phyloP scores from a whole-genome alignment of 2,888 invertebrate genomes.

The Sphinx pinastri region DNA sequence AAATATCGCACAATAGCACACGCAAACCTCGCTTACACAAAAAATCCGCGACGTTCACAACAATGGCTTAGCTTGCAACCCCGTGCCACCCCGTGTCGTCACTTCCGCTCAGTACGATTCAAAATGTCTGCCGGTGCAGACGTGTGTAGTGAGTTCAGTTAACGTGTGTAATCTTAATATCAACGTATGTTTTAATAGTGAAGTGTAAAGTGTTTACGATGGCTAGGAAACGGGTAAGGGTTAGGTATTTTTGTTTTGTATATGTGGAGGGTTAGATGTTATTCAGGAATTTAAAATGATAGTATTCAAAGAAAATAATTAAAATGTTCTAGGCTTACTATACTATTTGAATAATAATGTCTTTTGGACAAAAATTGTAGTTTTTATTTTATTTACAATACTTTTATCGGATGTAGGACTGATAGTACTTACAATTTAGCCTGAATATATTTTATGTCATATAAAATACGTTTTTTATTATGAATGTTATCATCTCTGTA shows the following conservation, averaged over 20 bases:
- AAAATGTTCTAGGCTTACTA: too few species aligned
- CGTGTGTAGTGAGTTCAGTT: neutral
- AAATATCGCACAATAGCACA: neutral
- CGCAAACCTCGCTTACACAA: neutral
- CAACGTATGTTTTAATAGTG: neutral
- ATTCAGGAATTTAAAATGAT: too few species aligned
- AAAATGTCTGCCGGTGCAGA: conserved; percentile 31
- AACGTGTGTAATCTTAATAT: neutral
- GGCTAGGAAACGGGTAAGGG: conserved; percentile 79
- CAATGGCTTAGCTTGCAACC: conserved; percentile 21
- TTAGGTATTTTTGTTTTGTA: neutral
- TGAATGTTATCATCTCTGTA: too few species aligned
- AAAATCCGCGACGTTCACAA: neutral
- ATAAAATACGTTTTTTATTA: too few species aligned
- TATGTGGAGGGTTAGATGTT: too few species aligned
- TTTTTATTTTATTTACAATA: too few species aligned
- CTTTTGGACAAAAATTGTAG: too few species aligned
- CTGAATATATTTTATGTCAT: too few species aligned
- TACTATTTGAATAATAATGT: too few species aligned
- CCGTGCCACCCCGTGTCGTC: conserved; percentile 28
- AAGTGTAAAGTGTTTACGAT: conserved; percentile 50
- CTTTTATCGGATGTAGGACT: too few species aligned
- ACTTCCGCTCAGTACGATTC: conserved; percentile 31
- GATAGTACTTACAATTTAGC: too few species aligned
- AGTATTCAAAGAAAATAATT: too few species aligned